Evolutionary conservation across 2,113 vertebrate species (phyloP), one percentile per base, ranked within the genome.

Genomic region (Silurus meridionalis): DNA sequence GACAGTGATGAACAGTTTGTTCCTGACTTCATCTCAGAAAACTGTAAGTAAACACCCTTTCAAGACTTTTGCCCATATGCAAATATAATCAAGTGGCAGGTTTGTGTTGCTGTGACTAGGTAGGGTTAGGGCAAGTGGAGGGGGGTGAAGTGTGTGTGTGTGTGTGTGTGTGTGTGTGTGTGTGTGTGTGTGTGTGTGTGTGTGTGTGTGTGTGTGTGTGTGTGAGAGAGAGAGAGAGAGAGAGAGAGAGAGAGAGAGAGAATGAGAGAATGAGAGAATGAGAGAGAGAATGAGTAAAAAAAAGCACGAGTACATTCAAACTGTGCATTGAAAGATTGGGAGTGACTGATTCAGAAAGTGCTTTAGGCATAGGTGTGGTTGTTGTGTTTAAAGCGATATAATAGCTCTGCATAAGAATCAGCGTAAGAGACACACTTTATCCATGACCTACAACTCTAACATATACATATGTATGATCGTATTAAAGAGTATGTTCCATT

Each of bases 1-100:
- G 98, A 99, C 95, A 97, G 95, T 0, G 98, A 99, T 87, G 98
- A 99, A 91, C 98, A 98, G 90, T 99, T 97, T 92, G 97, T 99
- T 94, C 98, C 97, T 87, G 98, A 99, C 94, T 97, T 98, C 92
- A 97, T 98, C 87, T 97, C 97, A 82, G 98, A 99, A 91, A 99
- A 97, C 94, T 92, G 98, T 99, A 93, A 99, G 98, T 99, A 94
- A 58, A 50, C 7, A 25, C 53, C 85, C 64, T 83, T 89, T 88
- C 87, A 13, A 75, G 4, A 78, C 15, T 80, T 58, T 80, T 80
- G 25, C 1, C 17, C 46, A 19, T 80, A 80, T 80, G 78, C 23
- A 21, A 48, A 80, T 48, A 61, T 61, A 61, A 80, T 61, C 46
- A 80, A 61, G 13, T 25, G 3, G 11, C 7, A 69, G 46, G 25